phyloP scores from a whole-genome alignment of 2,113 vertebrate genomes.

The Corythornis madagascariensis region DNA sequence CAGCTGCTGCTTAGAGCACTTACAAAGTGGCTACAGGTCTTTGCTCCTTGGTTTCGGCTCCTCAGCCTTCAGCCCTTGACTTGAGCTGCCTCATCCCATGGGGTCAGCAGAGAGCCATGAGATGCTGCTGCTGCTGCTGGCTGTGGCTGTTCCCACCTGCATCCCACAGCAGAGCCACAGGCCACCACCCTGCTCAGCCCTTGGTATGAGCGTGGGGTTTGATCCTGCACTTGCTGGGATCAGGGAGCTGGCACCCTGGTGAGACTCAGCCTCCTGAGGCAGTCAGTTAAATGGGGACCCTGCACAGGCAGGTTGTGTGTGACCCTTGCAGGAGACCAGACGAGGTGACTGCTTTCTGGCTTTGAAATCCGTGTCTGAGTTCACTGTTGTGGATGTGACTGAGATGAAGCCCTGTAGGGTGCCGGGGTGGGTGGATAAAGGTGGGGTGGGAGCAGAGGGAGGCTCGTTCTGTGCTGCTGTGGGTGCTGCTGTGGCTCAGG shows the following conservation, averaged over 20 bases:
- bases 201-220: fast-evolving
- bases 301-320: background rate
- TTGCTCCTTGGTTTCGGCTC: background rate
- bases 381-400: background rate
- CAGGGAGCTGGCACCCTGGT: background rate
- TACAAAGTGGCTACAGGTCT: fast-evolving
- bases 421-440: background rate
- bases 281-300: fast-evolving
- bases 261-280: background rate
- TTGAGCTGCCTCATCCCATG: fast-evolving
- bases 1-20: fast-evolving
- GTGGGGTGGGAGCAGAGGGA: background rate
- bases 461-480: background rate
- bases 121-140: fast-evolving
- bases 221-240: fast-evolving
- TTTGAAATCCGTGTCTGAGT: background rate
- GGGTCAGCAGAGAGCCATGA: fast-evolving
- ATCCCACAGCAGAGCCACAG: background rate
- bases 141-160: background rate
- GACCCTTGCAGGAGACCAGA: background rate
- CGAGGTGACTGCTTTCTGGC: background rate
- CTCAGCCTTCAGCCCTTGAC: background rate
- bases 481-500: background rate
- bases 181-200: background rate
- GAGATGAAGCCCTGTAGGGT: background rate